Base-by-base conservation (phyloP, 2,113 vertebrate species). In the Corydoras sp. region DNA sequence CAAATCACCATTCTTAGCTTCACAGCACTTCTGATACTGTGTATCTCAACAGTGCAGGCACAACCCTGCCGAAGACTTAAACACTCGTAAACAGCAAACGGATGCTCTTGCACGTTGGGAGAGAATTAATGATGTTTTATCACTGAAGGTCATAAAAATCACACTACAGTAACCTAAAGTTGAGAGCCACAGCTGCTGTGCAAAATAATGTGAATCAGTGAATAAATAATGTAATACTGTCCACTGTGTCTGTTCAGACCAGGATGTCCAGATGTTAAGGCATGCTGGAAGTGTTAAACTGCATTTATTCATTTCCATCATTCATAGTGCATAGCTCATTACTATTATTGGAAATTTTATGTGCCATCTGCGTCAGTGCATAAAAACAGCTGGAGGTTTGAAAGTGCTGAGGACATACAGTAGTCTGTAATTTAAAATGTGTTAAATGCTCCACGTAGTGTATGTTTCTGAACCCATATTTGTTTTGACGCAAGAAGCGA, bases 41-140 rank as follows among this genome's bases (percentile, higher is more conserved):
- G 77, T 75, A 82, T 83, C 82, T 86, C 77, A 3, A 9, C 5
- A 58, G 75, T 72, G 62, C 35, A 54, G 35, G 58, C 69, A 56
- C 53, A 54, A 24, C 14, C 80, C 75, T 73, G 80, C 77, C 78
- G 80, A 78, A 58, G 59, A 43, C 55, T 50, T 78, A 71, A 72
- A 75, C 76, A 72, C 71, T 81, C 61, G 58, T 62, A 68, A 65
- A 77, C 13, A 10, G 69, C 60, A 71, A 76, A 77, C 58, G 59
- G 80, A 73, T 58, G 66, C 64, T 8, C 71, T 81, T 77, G 73
- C 69, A 84, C 82, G 79, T 86, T 84, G 69, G 24, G 69, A 73
- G 75, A 76, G 72, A 62, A 77, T 86, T 82, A 84, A 83, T 81
- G 79, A 76, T 81, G 82, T 82, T 83, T 77, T 77, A 83, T 82